Conservation (phyloP, 2,888 invertebrate genomes). For the Cheilosia vernalis region DNA sequence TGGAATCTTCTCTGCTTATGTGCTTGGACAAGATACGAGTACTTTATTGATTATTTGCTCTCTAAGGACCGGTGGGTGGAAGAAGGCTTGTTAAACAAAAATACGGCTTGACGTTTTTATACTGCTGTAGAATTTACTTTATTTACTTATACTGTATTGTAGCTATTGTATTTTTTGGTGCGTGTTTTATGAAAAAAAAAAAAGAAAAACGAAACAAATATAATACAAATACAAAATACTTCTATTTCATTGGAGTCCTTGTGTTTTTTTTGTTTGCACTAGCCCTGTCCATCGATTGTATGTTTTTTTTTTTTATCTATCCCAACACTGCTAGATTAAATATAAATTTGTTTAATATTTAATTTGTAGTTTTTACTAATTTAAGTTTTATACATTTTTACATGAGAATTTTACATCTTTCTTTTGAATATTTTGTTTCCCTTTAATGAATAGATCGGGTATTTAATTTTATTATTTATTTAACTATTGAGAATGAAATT, state of each 20-base stretch:
- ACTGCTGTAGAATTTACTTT: conserved; percentile 20
- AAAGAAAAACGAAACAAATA: conserved; percentile 2
- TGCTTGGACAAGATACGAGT: conserved; percentile 23
- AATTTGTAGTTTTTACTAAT: conserved; percentile 52
- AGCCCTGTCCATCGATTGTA: conserved; percentile 20
- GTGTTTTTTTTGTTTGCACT: not conserved
- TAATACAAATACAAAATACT: conserved; percentile 69
- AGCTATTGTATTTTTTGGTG: conserved; percentile 57
- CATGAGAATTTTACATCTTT: conserved; percentile 64
- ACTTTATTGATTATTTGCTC: not conserved
- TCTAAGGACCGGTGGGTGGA: conserved; percentile 70
- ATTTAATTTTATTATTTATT: conserved; percentile 29
- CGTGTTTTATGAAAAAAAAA: conserved; percentile 18
- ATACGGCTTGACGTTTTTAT: conserved; percentile 30
- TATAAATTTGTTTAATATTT: conserved; percentile 47
- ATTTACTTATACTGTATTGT: conserved; percentile 32
- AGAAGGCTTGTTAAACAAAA: conserved; percentile 54
- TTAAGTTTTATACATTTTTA: conserved; percentile 68
- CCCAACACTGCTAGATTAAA: conserved; percentile 69
- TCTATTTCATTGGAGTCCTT: conserved; percentile 65
- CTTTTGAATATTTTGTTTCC: conserved; percentile 24
- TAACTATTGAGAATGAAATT: conserved; percentile 63
- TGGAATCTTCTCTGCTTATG: conserved; percentile 38
- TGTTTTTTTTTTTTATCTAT: not conserved
- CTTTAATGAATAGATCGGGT: conserved; percentile 32